phyloP scores from a whole-genome alignment of 37 sponge, comb jelly and placozoan genomes.

The Halisarca cf. caerulea region DNA sequence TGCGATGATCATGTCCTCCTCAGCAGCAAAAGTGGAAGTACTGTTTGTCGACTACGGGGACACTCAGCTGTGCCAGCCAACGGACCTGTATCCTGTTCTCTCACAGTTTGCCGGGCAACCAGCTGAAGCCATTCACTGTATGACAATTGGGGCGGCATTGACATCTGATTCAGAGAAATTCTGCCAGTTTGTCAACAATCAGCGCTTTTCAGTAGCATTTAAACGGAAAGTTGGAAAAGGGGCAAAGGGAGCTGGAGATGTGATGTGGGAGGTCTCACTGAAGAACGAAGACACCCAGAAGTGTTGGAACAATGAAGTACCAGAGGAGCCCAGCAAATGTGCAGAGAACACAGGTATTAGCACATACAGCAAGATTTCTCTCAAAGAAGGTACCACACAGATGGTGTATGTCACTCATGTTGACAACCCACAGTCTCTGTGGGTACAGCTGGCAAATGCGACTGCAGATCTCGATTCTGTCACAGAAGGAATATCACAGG shows the following conservation, averaged over 20 bases:
- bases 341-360: too few species aligned
- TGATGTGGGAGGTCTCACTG: conserved; percentile 9
- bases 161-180: not conserved
- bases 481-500: not conserved
- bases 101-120: conserved; percentile 16
- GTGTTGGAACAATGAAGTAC: not conserved
- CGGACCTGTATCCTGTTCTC: conserved; percentile 25
- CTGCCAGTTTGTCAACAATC: not conserved
- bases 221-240: not conserved
- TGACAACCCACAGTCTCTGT: conserved; percentile 65
- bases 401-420: conserved; percentile 34
- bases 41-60: conserved; percentile 84
- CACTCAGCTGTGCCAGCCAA: not conserved
- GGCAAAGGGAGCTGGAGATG: too few species aligned
- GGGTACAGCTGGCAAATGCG: conserved; percentile 54
- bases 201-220: not conserved
- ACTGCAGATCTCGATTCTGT: conserved; percentile 14
- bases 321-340: too few species aligned
- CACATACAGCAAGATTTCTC: not conserved
- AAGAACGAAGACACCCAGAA: not conserved
- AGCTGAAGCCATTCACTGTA: conserved; percentile 52
- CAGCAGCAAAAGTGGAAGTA: conserved; percentile 35
- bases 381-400: conserved; percentile 38
- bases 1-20: conserved; percentile 23
- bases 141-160: not conserved